Evolutionary conservation across 2,888 invertebrate species (phyloP).

Genomic region (Gortyna flavago): DNA sequence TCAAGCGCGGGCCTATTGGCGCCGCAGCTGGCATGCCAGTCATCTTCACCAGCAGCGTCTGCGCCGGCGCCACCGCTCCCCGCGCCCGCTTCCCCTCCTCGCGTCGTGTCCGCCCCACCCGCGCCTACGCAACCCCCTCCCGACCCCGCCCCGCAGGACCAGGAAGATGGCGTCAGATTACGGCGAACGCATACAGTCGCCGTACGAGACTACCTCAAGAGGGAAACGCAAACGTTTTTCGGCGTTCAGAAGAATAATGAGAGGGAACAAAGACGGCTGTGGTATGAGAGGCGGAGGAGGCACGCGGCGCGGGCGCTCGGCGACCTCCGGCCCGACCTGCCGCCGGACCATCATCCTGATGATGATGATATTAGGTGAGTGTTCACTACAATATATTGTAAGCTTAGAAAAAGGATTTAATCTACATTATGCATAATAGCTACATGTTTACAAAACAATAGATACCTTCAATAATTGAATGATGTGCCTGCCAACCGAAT

Average conservation of each 20-base stretch:
- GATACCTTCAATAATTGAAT: not conserved
- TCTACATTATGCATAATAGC: not conserved
- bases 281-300: slow-evolving; percentile 94
- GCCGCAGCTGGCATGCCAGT: slow-evolving; percentile 85
- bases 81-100: slow-evolving; percentile 85
- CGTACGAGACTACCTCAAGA: slow-evolving; percentile 92
- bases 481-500: not conserved
- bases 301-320: slow-evolving; percentile 93
- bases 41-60: slow-evolving; percentile 79
- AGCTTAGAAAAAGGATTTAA: not conserved
- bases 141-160: slow-evolving; percentile 82
- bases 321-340: slow-evolving; percentile 90
- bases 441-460: not conserved
- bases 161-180: slow-evolving; percentile 87
- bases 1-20: slow-evolving; percentile 86
- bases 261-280: slow-evolving; percentile 92
- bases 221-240: slow-evolving; percentile 95
- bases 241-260: slow-evolving; percentile 95
- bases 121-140: slow-evolving; percentile 76
- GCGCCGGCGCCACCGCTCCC: slow-evolving; percentile 78
- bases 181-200: slow-evolving; percentile 84
- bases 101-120: slow-evolving; percentile 81
- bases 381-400: no score
- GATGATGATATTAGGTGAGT: slow-evolving; percentile 89
- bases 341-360: slow-evolving; percentile 91